phyloP scores from a whole-genome alignment of 2,888 invertebrate species.

The Piscicola geometra region DNA sequence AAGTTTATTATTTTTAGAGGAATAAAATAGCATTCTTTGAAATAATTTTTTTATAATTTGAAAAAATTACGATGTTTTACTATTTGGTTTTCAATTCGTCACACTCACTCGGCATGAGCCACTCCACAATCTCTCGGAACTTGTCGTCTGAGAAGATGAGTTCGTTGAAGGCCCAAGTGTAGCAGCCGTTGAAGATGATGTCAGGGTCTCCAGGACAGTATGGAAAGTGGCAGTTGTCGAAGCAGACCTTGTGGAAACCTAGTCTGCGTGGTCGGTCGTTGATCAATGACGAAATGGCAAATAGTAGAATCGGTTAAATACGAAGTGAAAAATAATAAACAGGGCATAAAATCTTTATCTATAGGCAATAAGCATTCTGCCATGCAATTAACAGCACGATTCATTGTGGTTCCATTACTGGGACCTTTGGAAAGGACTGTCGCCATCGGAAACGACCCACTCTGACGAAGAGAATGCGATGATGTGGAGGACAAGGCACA shows the following conservation, averaged over 20 bases:
- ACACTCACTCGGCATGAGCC: slow-evolving; percentile 35
- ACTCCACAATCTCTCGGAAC: slow-evolving; percentile 34
- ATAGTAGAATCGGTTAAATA: too few relatives aligned
- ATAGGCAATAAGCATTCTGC: too few relatives aligned
- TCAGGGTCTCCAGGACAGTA: slow-evolving; percentile 40
- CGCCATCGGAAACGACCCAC: slow-evolving; percentile 41
- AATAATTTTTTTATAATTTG: too few relatives aligned
- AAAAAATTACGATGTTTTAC: too few relatives aligned
- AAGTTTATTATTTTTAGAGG: background rate
- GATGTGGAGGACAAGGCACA: slow-evolving; percentile 34
- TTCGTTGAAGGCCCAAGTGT: slow-evolving; percentile 35
- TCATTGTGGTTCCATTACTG: too few relatives aligned
- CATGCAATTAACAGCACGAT: too few relatives aligned
- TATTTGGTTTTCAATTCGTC: too few relatives aligned
- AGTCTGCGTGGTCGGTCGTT: slow-evolving; percentile 27
- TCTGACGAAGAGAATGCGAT: slow-evolving; percentile 38
- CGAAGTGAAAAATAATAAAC: too few relatives aligned
- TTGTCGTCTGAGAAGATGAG: slow-evolving; percentile 34
- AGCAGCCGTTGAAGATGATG: slow-evolving; percentile 39
- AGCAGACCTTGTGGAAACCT: slow-evolving; percentile 42
- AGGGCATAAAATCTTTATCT: too few relatives aligned
- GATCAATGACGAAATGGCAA: too few relatives aligned
- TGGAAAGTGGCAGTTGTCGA: slow-evolving; percentile 38
- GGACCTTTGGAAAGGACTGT: slow-evolving; percentile 38
- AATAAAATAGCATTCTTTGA: background rate